Conservation (phyloP, 2,113 vertebrate species). For the Rhynchomys soricoides region DNA sequence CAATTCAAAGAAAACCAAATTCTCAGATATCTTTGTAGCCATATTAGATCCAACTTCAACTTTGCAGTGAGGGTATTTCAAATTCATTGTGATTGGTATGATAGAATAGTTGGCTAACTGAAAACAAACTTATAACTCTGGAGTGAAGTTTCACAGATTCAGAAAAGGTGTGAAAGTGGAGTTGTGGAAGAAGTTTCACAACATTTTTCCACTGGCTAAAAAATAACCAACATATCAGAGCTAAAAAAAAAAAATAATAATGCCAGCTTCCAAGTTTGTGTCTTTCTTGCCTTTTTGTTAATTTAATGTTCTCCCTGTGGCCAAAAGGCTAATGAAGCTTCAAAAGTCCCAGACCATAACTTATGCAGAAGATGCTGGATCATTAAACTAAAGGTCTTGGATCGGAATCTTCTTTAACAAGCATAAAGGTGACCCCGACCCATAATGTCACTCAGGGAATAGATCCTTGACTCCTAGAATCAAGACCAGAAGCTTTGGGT, state of each 20-base stretch:
- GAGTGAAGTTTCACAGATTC: neutral
- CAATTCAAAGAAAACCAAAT: neutral
- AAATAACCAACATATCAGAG: neutral
- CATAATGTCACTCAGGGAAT: slow-evolving; percentile 55
- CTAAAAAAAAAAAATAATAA: neutral
- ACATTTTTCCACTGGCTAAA: neutral
- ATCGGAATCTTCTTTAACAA: slow-evolving; percentile 64
- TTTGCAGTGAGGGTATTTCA: neutral
- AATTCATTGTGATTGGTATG: neutral
- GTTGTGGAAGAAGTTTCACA: neutral
- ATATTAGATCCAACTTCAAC: neutral
- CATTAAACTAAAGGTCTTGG: slow-evolving; percentile 74
- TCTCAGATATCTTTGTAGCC: neutral
- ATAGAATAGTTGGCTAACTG: slow-evolving; percentile 24
- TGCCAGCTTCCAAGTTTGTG: slow-evolving; percentile 37
- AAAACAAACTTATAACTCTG: neutral
- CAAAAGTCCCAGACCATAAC: slow-evolving; percentile 64
- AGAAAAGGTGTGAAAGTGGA: slow-evolving; percentile 26
- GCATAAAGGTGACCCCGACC: slow-evolving; percentile 78
- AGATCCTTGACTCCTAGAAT: slow-evolving; percentile 48
- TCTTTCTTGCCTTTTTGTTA: slow-evolving; percentile 60
- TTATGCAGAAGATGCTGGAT: slow-evolving; percentile 62
- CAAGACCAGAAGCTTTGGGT: neutral
- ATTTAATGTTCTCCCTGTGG: slow-evolving; percentile 58
- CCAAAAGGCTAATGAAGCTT: slow-evolving; percentile 70